Base-by-base conservation (phyloP, 1,140 invertebrate genomes). In the Lepidurus couesii region DNA sequence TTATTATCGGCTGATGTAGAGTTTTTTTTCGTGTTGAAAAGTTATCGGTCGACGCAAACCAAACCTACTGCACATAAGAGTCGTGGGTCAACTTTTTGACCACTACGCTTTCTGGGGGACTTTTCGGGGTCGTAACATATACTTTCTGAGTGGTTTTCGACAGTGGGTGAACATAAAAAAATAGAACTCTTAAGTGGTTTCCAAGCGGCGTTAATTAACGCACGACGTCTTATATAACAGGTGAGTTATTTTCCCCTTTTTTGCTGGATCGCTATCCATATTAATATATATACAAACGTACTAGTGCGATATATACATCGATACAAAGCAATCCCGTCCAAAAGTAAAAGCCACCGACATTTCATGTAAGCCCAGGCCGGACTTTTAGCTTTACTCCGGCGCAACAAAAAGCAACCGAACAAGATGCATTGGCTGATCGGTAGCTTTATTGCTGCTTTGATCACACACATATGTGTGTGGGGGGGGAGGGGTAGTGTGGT, bases 91-190 rank as follows among this genome's bases (percentile, higher is more conserved):
- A 16, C 13, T 65, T 65, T 65, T 9, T 65, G 1, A n/a, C 53
- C 53, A 65, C 53, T 65, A 21, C 53, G 53, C 53, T 13, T 21
- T 65, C 53, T 65, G 53, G 53, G n/a, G 53, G 13, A 65, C 53
- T 65, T 16, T 65, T 65, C 34, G 53, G 53, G 53, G 53, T 65
- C 53, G 13, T n/a, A 65, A 11, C 4, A 11, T n/a, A 16, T 4
- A 65, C 21, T 65, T 65, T 65, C 21, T 21, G 53, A 21, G 53
- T 65, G 53, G 6, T 13, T 65, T 65, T 65, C 21, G 53, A 21
- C 16, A 65, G 16, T 65, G 53, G 16, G 16, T 34, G 34, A 34
- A 34, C 3, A 34, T 1, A 65, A 13, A 21, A n/a, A 65, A 65
- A 65, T 16, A 65, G 0, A 65, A 13, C 21, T 13, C 16, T 65